Base-by-base conservation (phyloP, 2,797 vertebrate genomes). In the Halcyon badia region DNA sequence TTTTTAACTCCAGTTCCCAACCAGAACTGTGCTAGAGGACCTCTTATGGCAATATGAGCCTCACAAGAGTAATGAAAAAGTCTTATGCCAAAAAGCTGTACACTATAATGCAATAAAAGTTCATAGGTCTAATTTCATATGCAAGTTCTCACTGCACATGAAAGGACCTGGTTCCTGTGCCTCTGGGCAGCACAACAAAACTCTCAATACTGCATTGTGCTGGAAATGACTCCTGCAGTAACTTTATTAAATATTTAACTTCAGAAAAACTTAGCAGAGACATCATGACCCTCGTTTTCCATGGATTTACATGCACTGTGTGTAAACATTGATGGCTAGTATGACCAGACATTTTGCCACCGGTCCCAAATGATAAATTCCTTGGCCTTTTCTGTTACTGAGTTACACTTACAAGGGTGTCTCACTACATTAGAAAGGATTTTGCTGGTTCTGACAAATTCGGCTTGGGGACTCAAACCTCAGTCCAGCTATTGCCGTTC, bases 111-210 rank as follows among this genome's bases (percentile, higher is more conserved):
- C 48, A 66, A 81, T 61, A 70, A 83, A 83, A 66, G 17, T 44
- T 60, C 77, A 26, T 80, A 37, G 1, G 0, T 70, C 80, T 92
- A 26, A 83, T 93, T 94, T 44, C 28, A 20, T 71, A 80, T 65
- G 78, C 78, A 92, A 41, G 83, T 75, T 89, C 62, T 92, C 0
- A 0, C 60, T 71, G 78, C 51, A 68, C 76, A 65, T 78, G 41
- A 77, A 92, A 84, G 81, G 57, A 73, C 66, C 86, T 89, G 78
- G 83, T 78, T 85, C 11, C 64, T 10, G 9, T 75, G 60, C 83
- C 92, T 83, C 89, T 94, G 84, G 78, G 90, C 89, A 95, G 90
- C 81, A 84, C 57, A 84, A 49, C 56, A 68, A 79, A 77, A 41
- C 60, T 60, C 84, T 49, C 75, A 66, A 90, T 14, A 5, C 51